Percentiles rank a stretch among this genome's conserved stretches.
Conservation (phyloP, 2,797 vertebrate genomes). For the Myotis vivesi region DNA sequence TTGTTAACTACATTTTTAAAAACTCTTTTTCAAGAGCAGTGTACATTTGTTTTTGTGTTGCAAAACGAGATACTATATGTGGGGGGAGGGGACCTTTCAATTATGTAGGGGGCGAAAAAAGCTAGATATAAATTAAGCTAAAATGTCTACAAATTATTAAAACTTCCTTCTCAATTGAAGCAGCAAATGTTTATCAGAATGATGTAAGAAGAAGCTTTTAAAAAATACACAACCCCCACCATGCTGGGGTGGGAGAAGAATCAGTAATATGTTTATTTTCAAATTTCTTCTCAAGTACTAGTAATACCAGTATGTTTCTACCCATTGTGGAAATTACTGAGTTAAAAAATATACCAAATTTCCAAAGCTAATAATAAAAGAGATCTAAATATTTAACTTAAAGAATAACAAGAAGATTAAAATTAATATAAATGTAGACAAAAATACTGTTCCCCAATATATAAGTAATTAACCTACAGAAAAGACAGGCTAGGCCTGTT, state of each 20-base stretch:
- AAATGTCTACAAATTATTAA: slow-evolving; percentile 10
- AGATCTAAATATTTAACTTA: slow-evolving; percentile 39
- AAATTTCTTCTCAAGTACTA: slow-evolving; percentile 32
- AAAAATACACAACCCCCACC: neutral
- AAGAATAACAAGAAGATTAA: slow-evolving; percentile 30
- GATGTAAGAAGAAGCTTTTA: neutral
- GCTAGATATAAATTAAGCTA: neutral
- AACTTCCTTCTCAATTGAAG: neutral
- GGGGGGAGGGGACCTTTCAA: neutral
- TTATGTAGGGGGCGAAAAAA: neutral
- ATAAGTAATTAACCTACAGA: slow-evolving; percentile 5
- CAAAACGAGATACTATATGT: neutral
- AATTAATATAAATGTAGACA: slow-evolving; percentile 3
- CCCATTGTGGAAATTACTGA: slow-evolving; percentile 4
- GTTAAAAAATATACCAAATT: slow-evolving; percentile 2
- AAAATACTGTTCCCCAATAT: neutral
- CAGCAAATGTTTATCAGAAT: neutral
- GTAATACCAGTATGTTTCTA: neutral
- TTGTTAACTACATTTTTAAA: neutral
- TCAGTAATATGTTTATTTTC: neutral
- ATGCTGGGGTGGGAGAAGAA: neutral
- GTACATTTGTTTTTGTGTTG: neutral
- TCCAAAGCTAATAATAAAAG: slow-evolving; percentile 18
- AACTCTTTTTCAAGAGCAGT: neutral
- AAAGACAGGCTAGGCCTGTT: neutral